Conservation (phyloP, 2,888 invertebrate genomes). For the Dolomedes plantarius region DNA sequence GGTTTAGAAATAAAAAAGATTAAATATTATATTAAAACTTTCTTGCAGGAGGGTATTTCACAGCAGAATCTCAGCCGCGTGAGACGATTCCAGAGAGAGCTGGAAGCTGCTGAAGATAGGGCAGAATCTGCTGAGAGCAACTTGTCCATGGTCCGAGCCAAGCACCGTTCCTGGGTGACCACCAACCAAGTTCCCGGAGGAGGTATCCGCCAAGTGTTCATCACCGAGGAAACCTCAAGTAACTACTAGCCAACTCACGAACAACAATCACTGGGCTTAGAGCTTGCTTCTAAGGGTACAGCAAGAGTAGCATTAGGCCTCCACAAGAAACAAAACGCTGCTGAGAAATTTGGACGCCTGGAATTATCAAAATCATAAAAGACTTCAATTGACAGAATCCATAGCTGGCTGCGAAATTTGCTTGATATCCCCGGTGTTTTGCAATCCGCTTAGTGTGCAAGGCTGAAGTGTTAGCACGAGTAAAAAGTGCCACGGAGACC, state of each 20-base stretch:
- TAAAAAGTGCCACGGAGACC: too few relatives aligned
- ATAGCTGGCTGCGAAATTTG: too few relatives aligned
- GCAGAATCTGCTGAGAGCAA: constrained; percentile 96
- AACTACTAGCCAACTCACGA: constrained; percentile 44
- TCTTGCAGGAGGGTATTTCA: constrained; percentile 88
- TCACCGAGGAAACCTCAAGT: constrained; percentile 74
- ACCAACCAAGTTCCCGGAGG: constrained; percentile 94
- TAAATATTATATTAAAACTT: too few relatives aligned
- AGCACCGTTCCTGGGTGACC: constrained; percentile 98
- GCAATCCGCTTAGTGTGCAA: too few relatives aligned
- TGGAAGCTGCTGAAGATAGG: constrained; percentile 97
- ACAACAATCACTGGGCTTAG: not conserved
- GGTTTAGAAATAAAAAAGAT: too few relatives aligned
- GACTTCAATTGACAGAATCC: too few relatives aligned
- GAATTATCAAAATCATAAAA: too few relatives aligned
- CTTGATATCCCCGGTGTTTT: too few relatives aligned
- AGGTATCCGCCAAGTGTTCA: constrained; percentile 79
- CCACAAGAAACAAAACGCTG: too few relatives aligned
- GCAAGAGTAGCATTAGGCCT: not conserved
- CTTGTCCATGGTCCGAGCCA: constrained; percentile 95
- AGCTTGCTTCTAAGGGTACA: constrained; percentile 13
- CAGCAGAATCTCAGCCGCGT: constrained; percentile 95
- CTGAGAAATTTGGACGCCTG: too few relatives aligned
- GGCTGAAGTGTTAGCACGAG: too few relatives aligned
- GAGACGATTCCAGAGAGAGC: constrained; percentile 97